Conservation (phyloP, 92 coral and sea anemone genomes). For the Desmophyllum pertusum region DNA sequence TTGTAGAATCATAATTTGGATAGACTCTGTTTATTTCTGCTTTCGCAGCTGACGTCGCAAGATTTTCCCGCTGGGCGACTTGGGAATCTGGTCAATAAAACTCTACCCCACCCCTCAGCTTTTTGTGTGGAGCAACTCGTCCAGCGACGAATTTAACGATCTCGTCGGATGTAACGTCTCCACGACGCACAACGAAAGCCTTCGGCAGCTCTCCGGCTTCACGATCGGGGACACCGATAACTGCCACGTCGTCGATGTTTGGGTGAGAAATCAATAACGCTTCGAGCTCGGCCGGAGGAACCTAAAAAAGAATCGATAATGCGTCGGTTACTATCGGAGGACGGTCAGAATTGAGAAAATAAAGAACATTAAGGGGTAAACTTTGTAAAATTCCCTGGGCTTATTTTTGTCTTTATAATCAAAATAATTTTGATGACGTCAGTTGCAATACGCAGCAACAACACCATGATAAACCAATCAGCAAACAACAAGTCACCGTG, state of each 20-base stretch:
- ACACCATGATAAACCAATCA: too few species aligned
- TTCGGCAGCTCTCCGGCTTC: constrained; percentile 85
- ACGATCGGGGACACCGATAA: constrained; percentile 78
- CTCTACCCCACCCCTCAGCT: constrained; percentile 83
- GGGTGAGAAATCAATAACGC: constrained; percentile 69
- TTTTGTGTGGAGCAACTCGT: constrained; percentile 75
- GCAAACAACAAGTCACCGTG: too few species aligned
- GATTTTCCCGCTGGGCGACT: constrained; percentile 83
- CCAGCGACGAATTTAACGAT: constrained; percentile 62
- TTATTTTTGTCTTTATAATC: too few species aligned
- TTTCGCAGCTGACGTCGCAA: constrained; percentile 54
- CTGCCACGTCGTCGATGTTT: constrained; percentile 80
- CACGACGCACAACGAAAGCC: constrained; percentile 81
- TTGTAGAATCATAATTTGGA: too few species aligned
- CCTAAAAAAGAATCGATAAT: too few species aligned
- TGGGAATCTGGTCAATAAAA: constrained; percentile 81
- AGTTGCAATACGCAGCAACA: too few species aligned
- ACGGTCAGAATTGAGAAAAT: too few species aligned
- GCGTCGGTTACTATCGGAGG: too few species aligned
- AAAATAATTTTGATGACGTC: too few species aligned
- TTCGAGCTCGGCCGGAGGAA: constrained; percentile 84
- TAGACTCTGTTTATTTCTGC: neutral
- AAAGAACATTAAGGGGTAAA: too few species aligned
- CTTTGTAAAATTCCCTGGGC: too few species aligned
- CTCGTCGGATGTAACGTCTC: constrained; percentile 64